phyloP scores from a whole-genome alignment of 2,888 invertebrate genomes.

The Xestoiulus laeticollis region DNA sequence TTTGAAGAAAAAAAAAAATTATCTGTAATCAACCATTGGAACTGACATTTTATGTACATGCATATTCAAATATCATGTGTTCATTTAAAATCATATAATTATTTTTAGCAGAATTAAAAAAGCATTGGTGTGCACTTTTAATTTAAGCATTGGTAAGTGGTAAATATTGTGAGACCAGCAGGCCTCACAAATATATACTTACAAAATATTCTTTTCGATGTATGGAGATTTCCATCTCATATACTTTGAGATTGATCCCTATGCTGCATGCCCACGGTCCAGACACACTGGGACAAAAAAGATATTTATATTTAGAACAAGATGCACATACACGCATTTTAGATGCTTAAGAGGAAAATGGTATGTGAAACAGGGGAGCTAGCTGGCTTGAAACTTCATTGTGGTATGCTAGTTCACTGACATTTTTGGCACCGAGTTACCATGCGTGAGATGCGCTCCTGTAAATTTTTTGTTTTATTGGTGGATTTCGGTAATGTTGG shows the following conservation, averaged over 20 bases:
- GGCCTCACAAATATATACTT: too few relatives aligned
- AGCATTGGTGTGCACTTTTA: too few relatives aligned
- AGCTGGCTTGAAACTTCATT: background rate
- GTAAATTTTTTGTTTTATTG: background rate
- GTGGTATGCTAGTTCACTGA: slow-evolving; percentile 44
- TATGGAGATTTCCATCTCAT: background rate
- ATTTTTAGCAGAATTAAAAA: too few relatives aligned
- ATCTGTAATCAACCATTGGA: too few relatives aligned
- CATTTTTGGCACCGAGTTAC: slow-evolving; percentile 40
- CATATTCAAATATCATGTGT: too few relatives aligned
- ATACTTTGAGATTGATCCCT: slow-evolving; percentile 14
- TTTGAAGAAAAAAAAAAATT: too few relatives aligned
- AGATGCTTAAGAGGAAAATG: background rate
- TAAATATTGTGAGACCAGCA: too few relatives aligned
- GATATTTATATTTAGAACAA: slow-evolving; percentile 24
- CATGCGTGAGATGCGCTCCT: background rate
- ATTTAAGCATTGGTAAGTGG: too few relatives aligned
- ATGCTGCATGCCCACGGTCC: background rate
- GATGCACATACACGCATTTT: background rate
- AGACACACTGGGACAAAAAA: background rate
- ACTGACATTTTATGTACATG: too few relatives aligned
- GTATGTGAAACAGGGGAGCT: slow-evolving; percentile 8
- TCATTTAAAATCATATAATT: too few relatives aligned
- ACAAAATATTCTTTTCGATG: too few relatives aligned
- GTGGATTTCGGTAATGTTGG: background rate